phyloP scores from a whole-genome alignment of 92 coral and sea anemone species.

The Zoanthus gigantus region DNA sequence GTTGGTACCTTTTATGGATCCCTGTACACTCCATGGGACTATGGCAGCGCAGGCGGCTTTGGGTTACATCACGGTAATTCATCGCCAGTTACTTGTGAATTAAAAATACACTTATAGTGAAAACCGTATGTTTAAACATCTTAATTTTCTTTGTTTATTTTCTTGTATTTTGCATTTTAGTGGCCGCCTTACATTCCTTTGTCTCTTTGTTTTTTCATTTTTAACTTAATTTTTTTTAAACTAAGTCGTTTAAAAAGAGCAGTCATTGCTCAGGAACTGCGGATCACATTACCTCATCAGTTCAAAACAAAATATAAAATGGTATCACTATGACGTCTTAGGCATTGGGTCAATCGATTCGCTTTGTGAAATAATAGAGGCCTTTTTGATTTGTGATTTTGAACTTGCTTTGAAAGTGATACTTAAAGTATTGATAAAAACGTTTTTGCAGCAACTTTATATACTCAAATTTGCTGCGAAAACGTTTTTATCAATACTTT shows the following conservation, averaged over 20 bases:
- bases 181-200: background rate
- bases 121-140: too few relatives aligned
- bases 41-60: constrained; percentile 84
- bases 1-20: constrained; percentile 77
- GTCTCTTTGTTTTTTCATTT: background rate
- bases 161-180: background rate
- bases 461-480: too few relatives aligned
- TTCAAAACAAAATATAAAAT: too few relatives aligned
- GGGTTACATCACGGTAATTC: constrained; percentile 75
- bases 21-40: constrained; percentile 70
- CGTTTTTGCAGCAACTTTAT: too few relatives aligned
- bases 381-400: background rate
- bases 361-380: background rate
- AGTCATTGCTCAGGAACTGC: too few relatives aligned
- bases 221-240: background rate
- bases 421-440: too few relatives aligned
- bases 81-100: too few relatives aligned
- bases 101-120: too few relatives aligned
- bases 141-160: background rate
- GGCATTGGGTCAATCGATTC: too few relatives aligned
- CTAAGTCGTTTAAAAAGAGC: background rate
- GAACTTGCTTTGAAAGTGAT: too few relatives aligned
- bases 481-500: background rate
- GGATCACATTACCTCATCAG: too few relatives aligned
- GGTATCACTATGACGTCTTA: too few relatives aligned